Evolutionary conservation across 2,888 invertebrate species (phyloP), one percentile per base, ranked within the genome.

Genomic region (Lasius fuliginosus): DNA sequence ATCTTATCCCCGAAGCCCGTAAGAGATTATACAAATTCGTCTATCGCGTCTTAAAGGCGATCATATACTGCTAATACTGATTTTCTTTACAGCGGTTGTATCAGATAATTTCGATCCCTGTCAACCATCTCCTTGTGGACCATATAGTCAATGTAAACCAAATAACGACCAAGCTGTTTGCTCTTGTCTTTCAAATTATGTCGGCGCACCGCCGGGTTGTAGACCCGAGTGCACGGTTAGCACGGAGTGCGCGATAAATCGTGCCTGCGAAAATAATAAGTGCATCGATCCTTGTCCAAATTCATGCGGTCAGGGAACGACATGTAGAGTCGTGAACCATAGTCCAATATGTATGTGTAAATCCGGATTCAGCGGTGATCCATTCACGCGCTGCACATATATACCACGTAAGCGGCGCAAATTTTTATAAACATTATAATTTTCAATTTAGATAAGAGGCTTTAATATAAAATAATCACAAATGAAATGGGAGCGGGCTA

Each of bases 91-190:
- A 87, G 86, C 53, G 76, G n/a, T 75, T 18, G 42, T 77, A 36
- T 64, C 84, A 15, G 79, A 73, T 49, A 60, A 83, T 0, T 33
- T 79, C 0, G 83, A 88, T 68, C 96, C 96, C 53, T 97, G 97
- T 92, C 95, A 95, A 88, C 97, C 97, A 71, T 96, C 96, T 86
- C 96, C 96, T 3, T 96, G 96, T 93, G 98, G 98, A 90, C 97
- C 97, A 88, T 97, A 98, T 95, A 97, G 98, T 89, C 97, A 96
- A 92, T 97, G 97, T 91, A 95, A 95, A 60, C 96, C 96, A 87
- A 93, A 95, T n/a, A 96, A 96, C 84, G 95, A 95, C 33, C 96
- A 96, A 93, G 96, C 96, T 4, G 96, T 96, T 56, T 97, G 97
- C 90, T 96, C 96, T n/a, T 97, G 97, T 90, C 93, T 96, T 65